Base-by-base conservation (phyloP, 2,113 vertebrate genomes). In the Bubo bubo region DNA sequence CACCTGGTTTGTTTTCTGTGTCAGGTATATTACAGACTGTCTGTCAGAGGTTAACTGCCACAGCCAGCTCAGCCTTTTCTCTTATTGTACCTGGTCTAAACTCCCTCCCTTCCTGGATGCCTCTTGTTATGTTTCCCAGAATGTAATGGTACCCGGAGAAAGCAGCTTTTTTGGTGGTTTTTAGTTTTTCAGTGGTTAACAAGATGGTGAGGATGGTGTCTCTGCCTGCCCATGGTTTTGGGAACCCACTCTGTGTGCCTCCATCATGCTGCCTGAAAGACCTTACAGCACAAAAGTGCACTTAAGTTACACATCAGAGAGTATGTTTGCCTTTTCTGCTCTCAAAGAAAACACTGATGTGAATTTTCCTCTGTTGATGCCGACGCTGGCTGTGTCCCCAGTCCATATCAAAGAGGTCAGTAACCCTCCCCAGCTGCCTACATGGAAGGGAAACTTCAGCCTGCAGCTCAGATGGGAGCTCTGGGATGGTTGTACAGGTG, bases 1-100 rank as follows among this genome's bases (percentile, higher is more conserved):
- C 91, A 96, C 94, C 93, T 96, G 94, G 96, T 92, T 97, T 96
- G 88, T 95, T 97, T 97, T 96, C 86, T 80, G 88, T 95, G 96
- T 56, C 95, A 94, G 95, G 94, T 95, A 94, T 63, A 63, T 95
- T 91, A 81, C 87, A 83, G 92, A 59, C 91, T 93, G 86, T 85
- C 83, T 96, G 93, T 87, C 95, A 95, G 96, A 93, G 93, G 93
- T 96, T 93, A 97, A 96, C 84, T 30, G 79, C 71, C 43, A 7
- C 88, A 86, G 92, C 72, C 89, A 67, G 84, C 80, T 64, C 18
- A 13, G 70, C 94, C 80, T 87, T 77, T 89, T 68, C 88, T 73
- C 92, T 45, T 45, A 2, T 70, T 52, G 49, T 88, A 58, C 73
- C 94, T 91, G 95, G 62, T 15, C 50, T 68, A 12, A 68, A 75